Evolutionary conservation across 30 jellyfish, hydroid and myxozoan species (phyloP).

Genomic region (Hydra vulgaris): DNA sequence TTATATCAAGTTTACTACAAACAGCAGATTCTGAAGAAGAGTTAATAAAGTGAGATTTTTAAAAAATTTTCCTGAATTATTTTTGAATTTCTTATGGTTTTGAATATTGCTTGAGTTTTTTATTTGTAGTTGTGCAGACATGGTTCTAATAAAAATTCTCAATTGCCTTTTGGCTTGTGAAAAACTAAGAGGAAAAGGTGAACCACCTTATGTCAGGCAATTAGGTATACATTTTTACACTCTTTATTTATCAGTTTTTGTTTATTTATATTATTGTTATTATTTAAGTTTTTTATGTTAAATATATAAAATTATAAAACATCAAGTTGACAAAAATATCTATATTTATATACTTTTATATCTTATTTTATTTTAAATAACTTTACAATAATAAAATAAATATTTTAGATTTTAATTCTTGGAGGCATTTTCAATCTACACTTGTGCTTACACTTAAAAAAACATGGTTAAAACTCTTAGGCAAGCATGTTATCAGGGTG

Average conservation of each 20-base stretch:
- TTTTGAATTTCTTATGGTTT: neutral
- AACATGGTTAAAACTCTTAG: too few relatives aligned
- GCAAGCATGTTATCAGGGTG: too few relatives aligned
- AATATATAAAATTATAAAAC: too few relatives aligned
- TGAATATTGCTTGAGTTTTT: neutral
- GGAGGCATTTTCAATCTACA: too few relatives aligned
- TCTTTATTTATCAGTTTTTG: neutral
- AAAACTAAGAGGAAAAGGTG: constrained; percentile 13
- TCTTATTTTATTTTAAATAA: too few relatives aligned
- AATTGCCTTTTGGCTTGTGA: constrained; percentile 21
- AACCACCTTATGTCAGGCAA: constrained; percentile 14
- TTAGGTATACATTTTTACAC: neutral
- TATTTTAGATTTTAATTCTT: too few relatives aligned
- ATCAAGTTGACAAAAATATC: too few relatives aligned
- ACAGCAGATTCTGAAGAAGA: neutral
- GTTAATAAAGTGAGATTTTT: neutral
- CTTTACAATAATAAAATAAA: too few relatives aligned
- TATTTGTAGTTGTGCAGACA: constrained; percentile 3
- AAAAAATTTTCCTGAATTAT: neutral
- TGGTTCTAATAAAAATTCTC: neutral
- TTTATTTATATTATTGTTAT: neutral
- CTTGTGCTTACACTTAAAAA: too few relatives aligned
- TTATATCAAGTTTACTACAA: neutral
- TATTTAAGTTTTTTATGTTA: too few relatives aligned
- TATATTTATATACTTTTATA: too few relatives aligned